These are phyloP conservation scores for Drosophila barbarae DNA, from an alignment of 2,888 invertebrate genomes.

Conservation along the genomic window DNA sequence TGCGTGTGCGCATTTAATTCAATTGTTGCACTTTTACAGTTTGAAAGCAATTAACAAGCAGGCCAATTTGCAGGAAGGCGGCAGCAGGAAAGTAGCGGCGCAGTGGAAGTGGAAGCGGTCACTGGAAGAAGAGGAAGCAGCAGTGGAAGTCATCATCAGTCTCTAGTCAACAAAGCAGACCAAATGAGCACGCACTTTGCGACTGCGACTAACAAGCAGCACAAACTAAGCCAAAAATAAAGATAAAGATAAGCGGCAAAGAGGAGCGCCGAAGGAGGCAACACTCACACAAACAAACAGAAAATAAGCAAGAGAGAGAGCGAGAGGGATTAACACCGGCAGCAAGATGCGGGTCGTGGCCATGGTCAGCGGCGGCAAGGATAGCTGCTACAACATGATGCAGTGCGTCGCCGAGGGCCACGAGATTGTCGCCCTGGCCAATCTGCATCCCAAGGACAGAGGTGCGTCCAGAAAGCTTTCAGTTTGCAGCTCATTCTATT, in stretches of 20 bases:
- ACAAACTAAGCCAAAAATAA: constrained; percentile 46
- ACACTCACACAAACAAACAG: constrained; percentile 1
- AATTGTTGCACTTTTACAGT: constrained; percentile 32
- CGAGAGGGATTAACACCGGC: background rate
- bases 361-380: constrained; percentile 98
- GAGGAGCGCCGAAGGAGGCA: constrained; percentile 1
- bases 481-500: too few species aligned
- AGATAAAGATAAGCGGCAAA: constrained; percentile 31
- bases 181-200: constrained; percentile 56
- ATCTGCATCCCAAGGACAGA: constrained; percentile 92
- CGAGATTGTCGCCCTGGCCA: constrained; percentile 95
- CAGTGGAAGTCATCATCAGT: constrained; percentile 35
- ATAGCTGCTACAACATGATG: constrained; percentile 99
- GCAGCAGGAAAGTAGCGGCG: constrained; percentile 7
- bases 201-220: constrained; percentile 44
- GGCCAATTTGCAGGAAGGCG: constrained; percentile 15
- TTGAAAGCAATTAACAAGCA: constrained; percentile 8
- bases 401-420: constrained; percentile 98
- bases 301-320: background rate
- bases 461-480: constrained; percentile 81
- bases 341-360: constrained; percentile 90
- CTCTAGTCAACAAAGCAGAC: constrained; percentile 70
- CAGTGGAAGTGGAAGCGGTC: background rate
- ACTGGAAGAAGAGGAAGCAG: constrained; percentile 1
- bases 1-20: constrained; percentile 17